A percentile compares a stretch with the other conserved stretches of the same genome.
Evolutionary conservation across 2,113 vertebrate genomes (phyloP).

Genomic region (Calidris pugnax): DNA sequence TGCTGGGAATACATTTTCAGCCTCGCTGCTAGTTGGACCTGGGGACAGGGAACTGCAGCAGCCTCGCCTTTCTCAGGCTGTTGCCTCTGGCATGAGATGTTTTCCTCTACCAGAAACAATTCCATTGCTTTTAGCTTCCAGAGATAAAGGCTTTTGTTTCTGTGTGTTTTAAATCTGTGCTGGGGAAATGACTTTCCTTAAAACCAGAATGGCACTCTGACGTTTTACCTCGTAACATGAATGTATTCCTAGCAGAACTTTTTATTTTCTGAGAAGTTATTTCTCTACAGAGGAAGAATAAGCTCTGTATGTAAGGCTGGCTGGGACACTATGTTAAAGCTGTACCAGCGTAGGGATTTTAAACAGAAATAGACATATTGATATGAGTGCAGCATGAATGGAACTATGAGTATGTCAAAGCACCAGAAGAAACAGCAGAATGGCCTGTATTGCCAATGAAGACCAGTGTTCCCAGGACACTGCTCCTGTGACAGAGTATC

Average conservation of each 20-base stretch:
- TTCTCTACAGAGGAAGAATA: background rate
- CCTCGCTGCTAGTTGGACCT: background rate
- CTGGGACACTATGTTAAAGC: background rate
- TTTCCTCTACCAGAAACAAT: background rate
- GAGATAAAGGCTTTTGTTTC: background rate
- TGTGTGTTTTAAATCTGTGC: background rate
- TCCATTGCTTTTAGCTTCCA: background rate
- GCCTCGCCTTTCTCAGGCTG: background rate
- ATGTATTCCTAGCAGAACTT: background rate
- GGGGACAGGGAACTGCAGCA: background rate
- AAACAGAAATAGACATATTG: background rate
- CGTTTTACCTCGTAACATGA: background rate
- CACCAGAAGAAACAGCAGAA: background rate
- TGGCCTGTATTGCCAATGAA: background rate
- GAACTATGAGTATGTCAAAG: background rate
- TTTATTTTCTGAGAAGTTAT: background rate
- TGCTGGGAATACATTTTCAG: background rate
- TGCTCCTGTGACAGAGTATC: background rate
- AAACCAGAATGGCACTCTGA: background rate
- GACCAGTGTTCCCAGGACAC: background rate
- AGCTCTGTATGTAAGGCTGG: background rate
- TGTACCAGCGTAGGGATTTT: background rate
- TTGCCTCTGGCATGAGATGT: background rate
- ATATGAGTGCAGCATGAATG: background rate
- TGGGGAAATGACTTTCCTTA: background rate